Evolutionary conservation across 2,797 vertebrate species (phyloP).

Genomic region (Onychomys leucogaster): DNA sequence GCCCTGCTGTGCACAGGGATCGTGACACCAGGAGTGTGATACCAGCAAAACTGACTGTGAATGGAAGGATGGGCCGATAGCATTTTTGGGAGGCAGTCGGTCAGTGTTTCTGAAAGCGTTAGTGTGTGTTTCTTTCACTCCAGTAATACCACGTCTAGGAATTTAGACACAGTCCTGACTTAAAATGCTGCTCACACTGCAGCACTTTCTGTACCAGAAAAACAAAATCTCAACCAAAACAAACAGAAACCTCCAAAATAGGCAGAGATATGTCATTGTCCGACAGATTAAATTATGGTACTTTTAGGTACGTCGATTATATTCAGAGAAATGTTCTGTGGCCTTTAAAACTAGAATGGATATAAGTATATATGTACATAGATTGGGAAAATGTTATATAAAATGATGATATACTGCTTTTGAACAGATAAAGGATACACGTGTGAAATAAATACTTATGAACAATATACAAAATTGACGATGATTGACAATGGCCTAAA

Average conservation of each 20-base stretch:
- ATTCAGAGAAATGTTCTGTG: neutral
- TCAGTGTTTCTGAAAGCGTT: neutral
- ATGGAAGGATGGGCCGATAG: neutral
- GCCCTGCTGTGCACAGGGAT: neutral
- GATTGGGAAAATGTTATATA: neutral
- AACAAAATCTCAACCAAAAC: neutral
- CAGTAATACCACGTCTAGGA: neutral
- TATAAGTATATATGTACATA: neutral
- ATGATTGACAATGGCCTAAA: neutral
- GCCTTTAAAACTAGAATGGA: neutral
- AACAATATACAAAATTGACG: neutral
- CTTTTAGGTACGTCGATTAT: neutral
- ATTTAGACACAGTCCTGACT: neutral
- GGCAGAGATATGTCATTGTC: neutral
- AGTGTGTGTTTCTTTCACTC: neutral
- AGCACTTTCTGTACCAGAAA: neutral
- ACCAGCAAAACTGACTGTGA: neutral
- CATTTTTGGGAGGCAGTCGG: neutral
- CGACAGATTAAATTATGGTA: neutral
- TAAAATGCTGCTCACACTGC: neutral
- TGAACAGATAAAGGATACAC: neutral
- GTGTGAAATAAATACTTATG: neutral
- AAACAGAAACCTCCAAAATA: neutral
- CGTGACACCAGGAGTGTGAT: neutral
- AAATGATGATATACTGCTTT: neutral